Evolutionary conservation across 2,113 vertebrate genomes (phyloP), one percentile per base, ranked within the genome.

Genomic region (mouse (Mus musculus)): DNA sequence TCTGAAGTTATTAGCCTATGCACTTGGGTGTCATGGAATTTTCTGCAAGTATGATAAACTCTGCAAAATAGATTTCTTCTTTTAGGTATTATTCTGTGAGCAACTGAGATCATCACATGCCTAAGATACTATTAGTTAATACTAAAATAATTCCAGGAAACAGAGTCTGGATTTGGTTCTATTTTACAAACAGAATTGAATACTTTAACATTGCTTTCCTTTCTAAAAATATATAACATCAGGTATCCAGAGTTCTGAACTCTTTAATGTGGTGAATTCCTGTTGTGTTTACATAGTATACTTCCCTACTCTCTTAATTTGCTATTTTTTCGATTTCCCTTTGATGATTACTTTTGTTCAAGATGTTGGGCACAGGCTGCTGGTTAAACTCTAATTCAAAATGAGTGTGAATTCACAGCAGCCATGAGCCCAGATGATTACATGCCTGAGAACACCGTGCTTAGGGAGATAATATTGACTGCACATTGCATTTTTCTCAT

Each of bases 401-500:
- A 76, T 92, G 73, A 90, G 12, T 52, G 36, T 93, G 81, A 94
- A 89, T 96, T 81, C 54, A 93, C 2, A 28, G 26, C 52, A 80
- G 73, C 72, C 81, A 9, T 19, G 54, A 28, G 56, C 72, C 90
- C n/a, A 42, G 28, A 80, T 71, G 69, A 91, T 75, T 87, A 56
- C 69, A 77, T 1, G 72, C 86, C 87, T 78, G 78, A 95, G 87
- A 90, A 93, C 36, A 46, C 20, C 30, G 56, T 56, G 61, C 77
- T 93, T 59, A n/a, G n/a, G 72, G 56, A 96, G 71, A 87, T 73
- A 72, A 59, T 49, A 75, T 5, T 80, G 86, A 91, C 61, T 3
- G 17, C 56, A 91, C 54, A 42, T 16, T 89, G 78, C 59, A 65
- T 96, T 95, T 97, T 80, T 91, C 94, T 95, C 85, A 90, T 4